Evolutionary conservation across 2,888 invertebrate genomes (phyloP).

Genomic region (Hyppa rectilinea): DNA sequence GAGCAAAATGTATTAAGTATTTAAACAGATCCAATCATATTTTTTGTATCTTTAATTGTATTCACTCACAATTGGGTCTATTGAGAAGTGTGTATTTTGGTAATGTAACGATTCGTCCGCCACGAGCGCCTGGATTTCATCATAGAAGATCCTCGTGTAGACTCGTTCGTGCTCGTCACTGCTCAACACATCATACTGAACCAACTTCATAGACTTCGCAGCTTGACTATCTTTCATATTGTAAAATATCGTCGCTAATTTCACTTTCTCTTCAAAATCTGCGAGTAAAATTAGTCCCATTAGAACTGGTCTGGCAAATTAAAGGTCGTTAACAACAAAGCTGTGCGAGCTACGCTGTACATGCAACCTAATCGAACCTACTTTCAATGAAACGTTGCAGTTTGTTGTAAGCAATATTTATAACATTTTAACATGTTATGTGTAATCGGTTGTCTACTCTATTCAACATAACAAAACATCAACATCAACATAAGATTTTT

Average conservation of each 20-base stretch:
- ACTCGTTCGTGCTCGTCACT: constrained; percentile 85
- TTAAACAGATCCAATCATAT: neutral
- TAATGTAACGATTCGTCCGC: constrained; percentile 82
- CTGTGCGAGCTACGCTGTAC: too few relatives aligned
- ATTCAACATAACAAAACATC: too few relatives aligned
- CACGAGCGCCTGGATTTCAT: constrained; percentile 85
- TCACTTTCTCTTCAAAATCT: constrained; percentile 87
- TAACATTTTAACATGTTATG: too few relatives aligned
- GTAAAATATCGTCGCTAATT: constrained; percentile 81
- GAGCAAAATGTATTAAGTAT: neutral
- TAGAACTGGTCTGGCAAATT: neutral
- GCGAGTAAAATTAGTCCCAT: neutral
- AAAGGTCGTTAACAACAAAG: neutral
- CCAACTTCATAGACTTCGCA: constrained; percentile 79
- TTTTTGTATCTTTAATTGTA: neutral
- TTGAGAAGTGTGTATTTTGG: constrained; percentile 86
- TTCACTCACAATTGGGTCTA: constrained; percentile 88
- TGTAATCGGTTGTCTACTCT: too few relatives aligned
- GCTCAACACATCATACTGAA: constrained; percentile 83
- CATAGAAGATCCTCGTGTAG: constrained; percentile 85
- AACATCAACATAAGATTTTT: too few relatives aligned
- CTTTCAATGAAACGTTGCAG: too few relatives aligned
- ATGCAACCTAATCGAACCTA: too few relatives aligned
- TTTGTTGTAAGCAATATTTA: too few relatives aligned
- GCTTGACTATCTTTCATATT: constrained; percentile 82